phyloP scores from a whole-genome alignment of 2,797 vertebrate genomes.

The Danio tinwini region DNA sequence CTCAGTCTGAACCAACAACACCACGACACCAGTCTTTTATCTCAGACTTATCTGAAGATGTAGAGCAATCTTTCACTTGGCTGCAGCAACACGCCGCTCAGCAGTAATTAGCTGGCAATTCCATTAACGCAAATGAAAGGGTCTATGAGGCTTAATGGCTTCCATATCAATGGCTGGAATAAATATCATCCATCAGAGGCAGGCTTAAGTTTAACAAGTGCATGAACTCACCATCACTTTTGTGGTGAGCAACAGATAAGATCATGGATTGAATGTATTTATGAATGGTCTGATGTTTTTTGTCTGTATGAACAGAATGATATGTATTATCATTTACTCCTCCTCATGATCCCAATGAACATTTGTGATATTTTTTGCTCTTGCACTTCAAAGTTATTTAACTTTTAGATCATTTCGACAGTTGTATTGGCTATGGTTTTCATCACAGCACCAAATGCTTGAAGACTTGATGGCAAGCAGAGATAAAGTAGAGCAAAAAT shows the following conservation, averaged over 20 bases:
- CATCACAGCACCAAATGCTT: no score
- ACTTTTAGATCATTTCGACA: no score
- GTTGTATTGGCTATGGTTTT: no score
- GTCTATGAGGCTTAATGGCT: constrained; percentile 28
- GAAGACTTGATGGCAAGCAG: no score
- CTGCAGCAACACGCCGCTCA: background rate
- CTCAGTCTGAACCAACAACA: constrained; percentile 15
- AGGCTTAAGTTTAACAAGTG: constrained; percentile 18
- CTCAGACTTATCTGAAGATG: background rate
- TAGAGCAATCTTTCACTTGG: background rate
- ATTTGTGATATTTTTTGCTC: no score
- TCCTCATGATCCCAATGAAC: no score
- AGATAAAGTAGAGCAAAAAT: no score
- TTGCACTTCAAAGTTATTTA: no score
- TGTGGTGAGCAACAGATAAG: background rate
- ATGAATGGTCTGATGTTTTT: background rate
- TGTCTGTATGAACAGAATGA: background rate
- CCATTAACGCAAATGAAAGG: constrained; percentile 42
- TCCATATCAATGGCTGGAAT: constrained; percentile 26
- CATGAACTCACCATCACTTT: constrained; percentile 8
- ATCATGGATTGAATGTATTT: background rate
- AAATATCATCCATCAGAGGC: constrained; percentile 11
- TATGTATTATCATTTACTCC: background rate
- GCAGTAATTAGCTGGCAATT: constrained; percentile 24
- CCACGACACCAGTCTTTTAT: constrained; percentile 5